A percentile compares a stretch with the other conserved stretches of the same genome.
These are phyloP conservation scores for Sthenelais limicola DNA, from an alignment of 2,888 invertebrate genomes.

Conservation along the genomic window DNA sequence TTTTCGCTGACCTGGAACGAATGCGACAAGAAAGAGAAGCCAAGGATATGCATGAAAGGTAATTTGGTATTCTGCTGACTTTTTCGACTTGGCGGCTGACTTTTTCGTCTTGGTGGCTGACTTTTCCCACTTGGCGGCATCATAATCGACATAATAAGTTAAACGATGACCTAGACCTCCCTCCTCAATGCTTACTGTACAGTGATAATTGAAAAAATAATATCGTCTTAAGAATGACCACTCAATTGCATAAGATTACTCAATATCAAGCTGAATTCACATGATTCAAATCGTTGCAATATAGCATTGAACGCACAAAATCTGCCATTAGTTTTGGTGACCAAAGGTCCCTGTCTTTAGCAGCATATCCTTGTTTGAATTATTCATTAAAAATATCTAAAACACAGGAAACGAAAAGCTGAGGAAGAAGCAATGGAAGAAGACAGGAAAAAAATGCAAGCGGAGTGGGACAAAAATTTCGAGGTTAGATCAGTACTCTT, in stretches of 20 bases:
- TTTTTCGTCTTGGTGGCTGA: not conserved
- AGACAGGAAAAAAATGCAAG: slow-evolving; percentile 89
- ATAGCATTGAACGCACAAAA: too few relatives aligned
- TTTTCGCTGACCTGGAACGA: slow-evolving; percentile 88
- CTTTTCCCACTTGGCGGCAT: not conserved
- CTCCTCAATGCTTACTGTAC: not conserved
- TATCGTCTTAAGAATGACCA: not conserved
- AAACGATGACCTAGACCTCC: not conserved
- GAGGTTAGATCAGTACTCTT: slow-evolving; percentile 78
- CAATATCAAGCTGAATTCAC: too few relatives aligned
- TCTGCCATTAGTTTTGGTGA: too few relatives aligned
- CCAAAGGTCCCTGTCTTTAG: too few relatives aligned
- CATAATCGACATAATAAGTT: not conserved
- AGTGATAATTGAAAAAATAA: not conserved
- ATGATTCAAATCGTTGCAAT: too few relatives aligned
- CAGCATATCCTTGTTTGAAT: not conserved
- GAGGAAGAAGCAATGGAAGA: slow-evolving; percentile 95
- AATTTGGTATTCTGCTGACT: slow-evolving; percentile 25
- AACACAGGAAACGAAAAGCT: slow-evolving; percentile 87
- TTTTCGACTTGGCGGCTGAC: not conserved
- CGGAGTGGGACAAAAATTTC: slow-evolving; percentile 99
- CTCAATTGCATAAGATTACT: not conserved
- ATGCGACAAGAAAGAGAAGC: slow-evolving; percentile 70
- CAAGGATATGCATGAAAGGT: slow-evolving; percentile 74
- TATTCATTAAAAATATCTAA: not conserved